phyloP scores from a whole-genome alignment of 2,113 vertebrate species.

The Sceloporus tristichus region DNA sequence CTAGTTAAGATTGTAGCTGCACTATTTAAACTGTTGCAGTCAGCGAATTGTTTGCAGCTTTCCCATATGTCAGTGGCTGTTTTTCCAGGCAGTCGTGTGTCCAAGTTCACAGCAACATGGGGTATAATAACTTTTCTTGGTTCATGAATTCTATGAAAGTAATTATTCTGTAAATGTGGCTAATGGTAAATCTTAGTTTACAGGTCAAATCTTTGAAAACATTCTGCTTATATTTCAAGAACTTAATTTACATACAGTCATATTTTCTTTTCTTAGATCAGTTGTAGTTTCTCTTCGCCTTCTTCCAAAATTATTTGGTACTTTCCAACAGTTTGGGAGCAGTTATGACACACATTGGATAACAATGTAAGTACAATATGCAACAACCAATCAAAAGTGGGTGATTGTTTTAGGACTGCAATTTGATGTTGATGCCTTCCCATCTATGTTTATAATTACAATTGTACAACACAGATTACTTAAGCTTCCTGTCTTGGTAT shows the following conservation, averaged over 20 bases:
- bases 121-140: not conserved
- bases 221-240: accelerated
- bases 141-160: not conserved
- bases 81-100: not conserved
- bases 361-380: conserved; percentile 90
- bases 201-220: not conserved
- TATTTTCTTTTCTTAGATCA: conserved; percentile 82
- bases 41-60: not conserved
- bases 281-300: conserved; percentile 97
- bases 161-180: not conserved
- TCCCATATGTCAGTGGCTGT: not conserved
- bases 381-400: not conserved
- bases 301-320: conserved; percentile 97
- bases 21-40: not conserved
- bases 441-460: not conserved
- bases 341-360: conserved; percentile 99
- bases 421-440: not conserved
- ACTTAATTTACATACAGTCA: not conserved
- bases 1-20: not conserved
- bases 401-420: not conserved
- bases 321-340: conserved; percentile 98
- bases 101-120: too few species aligned
- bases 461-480: not conserved
- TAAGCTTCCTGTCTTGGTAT: not conserved
- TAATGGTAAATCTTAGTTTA: not conserved